A percentile compares a stretch with the other conserved stretches of the same genome.
phyloP scores from a whole-genome alignment of 92 coral and sea anemone species.

The Muricea muricata region DNA sequence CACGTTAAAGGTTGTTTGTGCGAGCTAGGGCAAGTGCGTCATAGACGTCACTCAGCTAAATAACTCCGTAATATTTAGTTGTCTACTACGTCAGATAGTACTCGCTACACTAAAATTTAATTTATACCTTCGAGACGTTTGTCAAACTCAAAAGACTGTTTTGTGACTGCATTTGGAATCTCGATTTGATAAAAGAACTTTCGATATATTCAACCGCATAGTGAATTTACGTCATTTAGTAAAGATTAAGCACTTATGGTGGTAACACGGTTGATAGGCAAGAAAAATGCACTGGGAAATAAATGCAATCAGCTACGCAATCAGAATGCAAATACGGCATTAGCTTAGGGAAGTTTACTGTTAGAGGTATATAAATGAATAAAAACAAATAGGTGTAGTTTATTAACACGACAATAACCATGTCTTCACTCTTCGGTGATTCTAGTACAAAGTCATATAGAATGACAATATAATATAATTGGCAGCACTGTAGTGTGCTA shows the following conservation, averaged over 20 bases:
- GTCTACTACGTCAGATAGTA: not conserved
- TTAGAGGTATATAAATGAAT: too few relatives aligned
- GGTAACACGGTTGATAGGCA: not conserved
- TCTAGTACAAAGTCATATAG: not conserved
- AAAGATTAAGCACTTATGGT: not conserved
- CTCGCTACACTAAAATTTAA: not conserved
- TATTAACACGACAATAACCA: too few relatives aligned
- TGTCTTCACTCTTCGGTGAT: too few relatives aligned
- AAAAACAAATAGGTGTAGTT: too few relatives aligned
- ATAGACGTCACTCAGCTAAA: not conserved
- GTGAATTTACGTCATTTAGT: not conserved
- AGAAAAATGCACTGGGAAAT: not conserved
- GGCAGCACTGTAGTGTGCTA: too few relatives aligned
- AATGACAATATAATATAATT: not conserved
- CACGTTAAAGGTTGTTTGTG: slow-evolving; percentile 5
- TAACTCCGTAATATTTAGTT: not conserved
- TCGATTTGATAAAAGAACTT: not conserved
- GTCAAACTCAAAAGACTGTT: not conserved
- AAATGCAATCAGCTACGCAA: not conserved
- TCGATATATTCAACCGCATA: not conserved
- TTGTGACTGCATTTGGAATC: not conserved
- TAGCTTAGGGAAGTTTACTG: too few relatives aligned
- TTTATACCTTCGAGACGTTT: not conserved
- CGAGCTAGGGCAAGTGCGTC: slow-evolving; percentile 7
- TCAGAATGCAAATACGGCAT: too few relatives aligned